Conservation (phyloP, 2,888 invertebrate genomes). For the Coremacera marginata region DNA sequence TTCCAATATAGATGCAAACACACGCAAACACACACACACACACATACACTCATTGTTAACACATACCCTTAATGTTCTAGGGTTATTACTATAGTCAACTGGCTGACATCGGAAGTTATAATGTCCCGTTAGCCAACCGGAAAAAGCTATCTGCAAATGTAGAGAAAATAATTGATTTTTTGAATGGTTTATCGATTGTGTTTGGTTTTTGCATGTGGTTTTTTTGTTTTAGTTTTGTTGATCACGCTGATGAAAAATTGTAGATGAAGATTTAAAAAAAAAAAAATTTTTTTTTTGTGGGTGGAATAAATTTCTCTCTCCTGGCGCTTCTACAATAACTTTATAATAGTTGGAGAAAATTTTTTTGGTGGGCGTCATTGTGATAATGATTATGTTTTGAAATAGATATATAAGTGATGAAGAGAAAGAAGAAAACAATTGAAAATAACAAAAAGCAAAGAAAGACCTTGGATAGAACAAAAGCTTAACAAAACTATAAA, state of each 20-base stretch:
- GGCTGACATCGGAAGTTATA: slow-evolving; percentile 97
- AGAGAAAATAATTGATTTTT: slow-evolving; percentile 51
- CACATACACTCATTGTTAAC: slow-evolving; percentile 55
- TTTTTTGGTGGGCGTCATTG: not conserved
- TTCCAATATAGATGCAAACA: too few relatives aligned
- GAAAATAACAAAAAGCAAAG: too few relatives aligned
- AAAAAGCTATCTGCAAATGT: slow-evolving; percentile 82
- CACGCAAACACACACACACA: too few relatives aligned
- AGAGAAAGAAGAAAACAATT: not conserved
- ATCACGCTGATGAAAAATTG: not conserved
- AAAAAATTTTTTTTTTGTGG: not conserved
- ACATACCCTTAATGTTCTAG: slow-evolving; percentile 89
- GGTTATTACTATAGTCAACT: slow-evolving; percentile 93
- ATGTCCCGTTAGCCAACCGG: slow-evolving; percentile 95
- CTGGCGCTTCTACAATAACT: slow-evolving; percentile 7
- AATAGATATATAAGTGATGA: not conserved
- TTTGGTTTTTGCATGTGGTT: slow-evolving; percentile 26
- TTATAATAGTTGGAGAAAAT: not conserved
- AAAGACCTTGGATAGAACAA: too few relatives aligned
- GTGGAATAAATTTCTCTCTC: slow-evolving; percentile 17
- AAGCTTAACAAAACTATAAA: too few relatives aligned
- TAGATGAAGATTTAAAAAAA: not conserved
- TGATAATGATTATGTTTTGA: too few relatives aligned
- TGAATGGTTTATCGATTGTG: slow-evolving; percentile 10
- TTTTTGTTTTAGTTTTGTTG: slow-evolving; percentile 5